Conservation (phyloP, 1,140 invertebrate species). For the Anastrepha obliqua region DNA sequence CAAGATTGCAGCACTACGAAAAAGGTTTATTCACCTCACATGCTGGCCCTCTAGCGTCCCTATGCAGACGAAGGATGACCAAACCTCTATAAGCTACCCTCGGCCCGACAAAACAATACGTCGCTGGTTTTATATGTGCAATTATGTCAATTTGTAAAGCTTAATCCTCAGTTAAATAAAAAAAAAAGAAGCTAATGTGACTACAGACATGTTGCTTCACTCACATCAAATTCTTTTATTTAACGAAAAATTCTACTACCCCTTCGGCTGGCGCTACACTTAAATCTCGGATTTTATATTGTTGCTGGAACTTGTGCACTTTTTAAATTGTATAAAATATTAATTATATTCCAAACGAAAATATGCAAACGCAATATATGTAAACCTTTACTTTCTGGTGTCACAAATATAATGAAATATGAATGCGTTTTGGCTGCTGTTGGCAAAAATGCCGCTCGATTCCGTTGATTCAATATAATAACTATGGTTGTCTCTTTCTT, state of each 20-base stretch:
- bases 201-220: too few relatives aligned
- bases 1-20: neutral
- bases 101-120: too few relatives aligned
- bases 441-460: constrained; percentile 39
- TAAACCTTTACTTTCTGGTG: neutral
- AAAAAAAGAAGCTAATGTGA: too few relatives aligned
- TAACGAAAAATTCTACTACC: neutral
- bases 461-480: neutral
- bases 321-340: neutral
- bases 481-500: neutral
- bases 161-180: neutral
- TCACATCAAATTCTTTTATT: neutral
- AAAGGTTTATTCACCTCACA: too few relatives aligned
- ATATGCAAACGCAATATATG: neutral
- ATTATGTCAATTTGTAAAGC: constrained; percentile 23
- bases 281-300: too few relatives aligned
- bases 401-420: constrained; percentile 11
- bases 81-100: neutral
- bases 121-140: neutral
- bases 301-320: neutral
- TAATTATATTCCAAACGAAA: neutral
- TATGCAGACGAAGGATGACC: neutral
- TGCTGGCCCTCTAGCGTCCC: too few relatives aligned
- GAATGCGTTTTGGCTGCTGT: constrained; percentile 24
- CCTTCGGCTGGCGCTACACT: neutral